Base-by-base conservation (phyloP, 2,113 vertebrate species). In the Microcebus tavaratra region DNA sequence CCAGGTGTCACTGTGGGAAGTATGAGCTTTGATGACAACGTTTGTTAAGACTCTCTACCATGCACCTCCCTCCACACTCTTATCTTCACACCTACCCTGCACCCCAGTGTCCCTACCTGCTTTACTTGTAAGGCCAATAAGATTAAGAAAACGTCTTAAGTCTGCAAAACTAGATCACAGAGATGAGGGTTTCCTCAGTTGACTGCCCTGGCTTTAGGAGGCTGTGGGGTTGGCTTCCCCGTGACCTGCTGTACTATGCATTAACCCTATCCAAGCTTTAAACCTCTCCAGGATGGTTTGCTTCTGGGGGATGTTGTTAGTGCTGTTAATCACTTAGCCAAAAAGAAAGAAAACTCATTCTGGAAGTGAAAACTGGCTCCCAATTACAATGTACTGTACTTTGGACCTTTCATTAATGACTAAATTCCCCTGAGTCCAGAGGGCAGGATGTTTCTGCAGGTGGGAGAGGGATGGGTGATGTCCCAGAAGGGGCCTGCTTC, bases 261-360 rank as follows among this genome's bases (percentile, higher is more conserved):
- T 82, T 90, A 86, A 65, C 39, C 55, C 67, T 76, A 5, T 42
- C 34, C 29, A 67, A 20, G n/a, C 27, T 91, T 59, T 34, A 55
- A 87, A 57, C 61, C 29, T 84, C 53, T 91, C 12, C 55, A 57
- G 73, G 75, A 95, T 39, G 25, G 14, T 36, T 93, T 78, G 29
- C 88, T 75, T 95, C 79, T 39, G 11, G 48, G 86, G 48, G 34
- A 65, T 42, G 79, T 72, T 76, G 90, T 76, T 72, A 15, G 31
- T 87, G 57, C 39, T 82, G 27, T 57, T 89, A 63, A 78, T 90
- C 27, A 72, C 21, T 86, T 78, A 86, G 27, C n/a, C n/a, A 48
- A 61, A 90, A 65, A 75, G 80, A 82, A 78, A 93, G 61, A 72
- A 70, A 61, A 80, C 15, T 70, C 23, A 31, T 86, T 79, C 53